phyloP scores from a whole-genome alignment of 2,888 invertebrate genomes.

The Chorisops tibialis region DNA sequence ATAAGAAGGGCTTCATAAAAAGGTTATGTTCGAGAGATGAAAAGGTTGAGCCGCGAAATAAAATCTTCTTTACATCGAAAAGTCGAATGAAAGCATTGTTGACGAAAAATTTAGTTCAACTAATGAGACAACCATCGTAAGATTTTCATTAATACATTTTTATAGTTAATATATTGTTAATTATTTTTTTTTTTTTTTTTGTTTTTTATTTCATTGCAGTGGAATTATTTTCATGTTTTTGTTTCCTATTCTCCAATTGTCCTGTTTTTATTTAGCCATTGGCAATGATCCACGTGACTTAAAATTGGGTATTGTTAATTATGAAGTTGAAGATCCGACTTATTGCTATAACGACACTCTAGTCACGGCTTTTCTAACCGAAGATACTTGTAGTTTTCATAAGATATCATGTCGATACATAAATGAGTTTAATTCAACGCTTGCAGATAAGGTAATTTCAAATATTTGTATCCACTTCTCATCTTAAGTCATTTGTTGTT shows the following conservation, averaged over 20 bases:
- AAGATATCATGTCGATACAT: constrained; percentile 64
- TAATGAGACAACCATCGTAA: constrained; percentile 70
- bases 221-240: constrained; percentile 76
- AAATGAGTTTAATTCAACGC: constrained; percentile 56
- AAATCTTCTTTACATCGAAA: constrained; percentile 45
- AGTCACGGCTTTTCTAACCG: constrained; percentile 48
- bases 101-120: constrained; percentile 67
- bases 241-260: constrained; percentile 77
- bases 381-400: constrained; percentile 54
- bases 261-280: constrained; percentile 75
- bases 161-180: not conserved
- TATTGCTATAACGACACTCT: constrained; percentile 49
- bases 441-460: constrained; percentile 54
- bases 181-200: constrained; percentile 21
- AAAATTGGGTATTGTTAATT: constrained; percentile 73
- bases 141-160: constrained; percentile 33
- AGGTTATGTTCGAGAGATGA: constrained; percentile 38
- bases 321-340: constrained; percentile 60
- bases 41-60: constrained; percentile 8
- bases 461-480: too few species aligned
- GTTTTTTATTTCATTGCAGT: constrained; percentile 54
- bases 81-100: constrained; percentile 62
- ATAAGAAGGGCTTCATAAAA: not conserved
- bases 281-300: constrained; percentile 73
- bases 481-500: too few species aligned